Conservation (phyloP, 53 echinoderm and acorn worm species). For the Luidia sarsii region DNA sequence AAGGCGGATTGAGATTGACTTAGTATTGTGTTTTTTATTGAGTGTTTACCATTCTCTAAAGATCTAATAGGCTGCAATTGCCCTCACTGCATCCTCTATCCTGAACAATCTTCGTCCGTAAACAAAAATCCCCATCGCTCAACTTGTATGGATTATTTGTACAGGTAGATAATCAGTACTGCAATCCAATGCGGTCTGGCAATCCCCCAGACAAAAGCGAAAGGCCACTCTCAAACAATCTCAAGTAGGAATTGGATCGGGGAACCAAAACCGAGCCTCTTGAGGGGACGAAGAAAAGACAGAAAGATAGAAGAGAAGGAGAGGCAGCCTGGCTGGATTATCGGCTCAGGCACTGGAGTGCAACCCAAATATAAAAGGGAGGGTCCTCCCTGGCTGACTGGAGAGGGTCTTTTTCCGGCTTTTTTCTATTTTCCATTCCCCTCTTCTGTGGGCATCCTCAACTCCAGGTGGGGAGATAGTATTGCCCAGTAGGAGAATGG, state of each 20-base stretch:
- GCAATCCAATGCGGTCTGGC: not conserved
- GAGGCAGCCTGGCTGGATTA: not conserved
- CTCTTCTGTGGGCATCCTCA: too few relatives aligned
- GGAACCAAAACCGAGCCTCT: not conserved
- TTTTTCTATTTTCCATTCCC: too few relatives aligned
- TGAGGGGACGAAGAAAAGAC: not conserved
- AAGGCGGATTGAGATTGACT: too few relatives aligned
- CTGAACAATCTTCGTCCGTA: too few relatives aligned
- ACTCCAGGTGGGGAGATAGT: too few relatives aligned
- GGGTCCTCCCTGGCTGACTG: not conserved
- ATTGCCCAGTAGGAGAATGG: too few relatives aligned
- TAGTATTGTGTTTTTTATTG: too few relatives aligned
- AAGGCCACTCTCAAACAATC: slow-evolving; percentile 39
- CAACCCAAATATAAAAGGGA: slow-evolving; percentile 5
- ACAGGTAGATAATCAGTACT: not conserved
- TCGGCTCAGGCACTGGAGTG: slow-evolving; percentile 28
- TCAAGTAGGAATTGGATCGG: slow-evolving; percentile 42
- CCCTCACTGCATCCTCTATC: too few relatives aligned
- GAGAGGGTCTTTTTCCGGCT: not conserved
- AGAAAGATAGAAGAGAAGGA: not conserved
- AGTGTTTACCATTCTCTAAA: too few relatives aligned
- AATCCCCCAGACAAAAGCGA: slow-evolving; percentile 16
- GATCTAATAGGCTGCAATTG: too few relatives aligned
- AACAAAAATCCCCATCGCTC: not conserved
- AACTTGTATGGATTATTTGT: slow-evolving; percentile 40